These are phyloP conservation scores for Cynoglossus semilaevis DNA, from an alignment of 2,113 vertebrate species.

Conservation along the genomic window DNA sequence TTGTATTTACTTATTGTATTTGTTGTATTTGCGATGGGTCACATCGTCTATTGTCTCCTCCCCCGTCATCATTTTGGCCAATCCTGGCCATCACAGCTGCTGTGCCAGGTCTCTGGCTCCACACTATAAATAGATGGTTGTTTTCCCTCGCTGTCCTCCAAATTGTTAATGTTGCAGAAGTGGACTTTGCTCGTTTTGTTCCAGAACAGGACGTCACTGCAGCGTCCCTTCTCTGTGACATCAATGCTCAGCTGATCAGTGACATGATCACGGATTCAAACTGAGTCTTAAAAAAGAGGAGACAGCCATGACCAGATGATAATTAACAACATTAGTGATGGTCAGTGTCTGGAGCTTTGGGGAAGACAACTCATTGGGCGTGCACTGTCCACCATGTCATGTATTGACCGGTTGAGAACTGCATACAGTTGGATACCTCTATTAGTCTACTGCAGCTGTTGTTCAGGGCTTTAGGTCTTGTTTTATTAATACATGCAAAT, in stretches of 20 bases:
- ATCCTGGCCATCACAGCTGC: background rate
- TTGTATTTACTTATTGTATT: no score
- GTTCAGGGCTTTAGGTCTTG: no score
- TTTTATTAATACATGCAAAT: no score
- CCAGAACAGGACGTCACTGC: background rate
- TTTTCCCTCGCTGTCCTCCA: background rate
- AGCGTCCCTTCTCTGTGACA: background rate
- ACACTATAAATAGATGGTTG: slow-evolving; percentile 6
- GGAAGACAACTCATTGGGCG: no score
- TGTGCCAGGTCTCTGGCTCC: background rate
- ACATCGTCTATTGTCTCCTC: background rate
- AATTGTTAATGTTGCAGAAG: background rate
- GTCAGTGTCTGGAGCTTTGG: no score
- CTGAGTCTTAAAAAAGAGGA: background rate
- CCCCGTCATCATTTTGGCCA: background rate
- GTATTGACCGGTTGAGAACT: no score
- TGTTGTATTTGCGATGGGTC: background rate
- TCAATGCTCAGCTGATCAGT: background rate
- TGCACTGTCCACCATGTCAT: no score
- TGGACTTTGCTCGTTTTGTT: background rate
- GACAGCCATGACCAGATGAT: background rate
- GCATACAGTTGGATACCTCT: no score
- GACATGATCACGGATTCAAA: background rate
- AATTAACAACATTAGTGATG: background rate
- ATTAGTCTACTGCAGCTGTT: no score